These are phyloP conservation scores for Apis dorsata DNA, from an alignment of 1,140 invertebrate genomes.

Conservation along the genomic window DNA sequence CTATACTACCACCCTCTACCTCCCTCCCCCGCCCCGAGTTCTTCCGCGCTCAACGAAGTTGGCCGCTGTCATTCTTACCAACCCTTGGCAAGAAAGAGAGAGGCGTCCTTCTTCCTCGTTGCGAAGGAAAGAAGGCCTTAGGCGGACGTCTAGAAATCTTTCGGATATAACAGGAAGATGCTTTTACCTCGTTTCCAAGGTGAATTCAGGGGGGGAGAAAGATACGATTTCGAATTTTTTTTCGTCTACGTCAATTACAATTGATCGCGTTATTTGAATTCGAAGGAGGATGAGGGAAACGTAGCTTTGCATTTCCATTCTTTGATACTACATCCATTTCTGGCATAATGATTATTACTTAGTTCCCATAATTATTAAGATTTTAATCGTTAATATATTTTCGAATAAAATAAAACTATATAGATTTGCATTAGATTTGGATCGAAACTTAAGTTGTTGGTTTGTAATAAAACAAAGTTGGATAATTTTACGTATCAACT, in stretches of 20 bases:
- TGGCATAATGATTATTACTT: too few species aligned
- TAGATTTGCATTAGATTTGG: too few species aligned
- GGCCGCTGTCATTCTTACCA: constrained; percentile 17
- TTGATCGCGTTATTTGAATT: too few species aligned
- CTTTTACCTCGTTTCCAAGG: constrained; percentile 64
- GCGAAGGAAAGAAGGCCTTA: constrained; percentile 53
- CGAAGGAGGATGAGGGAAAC: too few species aligned
- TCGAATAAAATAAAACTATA: too few species aligned
- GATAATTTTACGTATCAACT: too few species aligned
- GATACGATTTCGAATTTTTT: background rate
- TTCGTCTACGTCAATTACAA: background rate
- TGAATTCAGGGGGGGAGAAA: constrained; percentile 1
- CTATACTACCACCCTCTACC: constrained; percentile 53
- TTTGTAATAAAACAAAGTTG: too few species aligned
- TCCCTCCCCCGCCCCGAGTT: constrained; percentile 10
- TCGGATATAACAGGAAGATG: constrained; percentile 72
- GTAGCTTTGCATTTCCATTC: too few species aligned
- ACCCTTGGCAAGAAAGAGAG: constrained; percentile 39
- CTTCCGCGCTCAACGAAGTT: constrained; percentile 25
- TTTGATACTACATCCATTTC: too few species aligned
- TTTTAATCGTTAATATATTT: too few species aligned
- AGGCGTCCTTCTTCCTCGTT: constrained; percentile 50
- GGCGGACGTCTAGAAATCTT: constrained; percentile 57
- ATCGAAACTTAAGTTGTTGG: too few species aligned
- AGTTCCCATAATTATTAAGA: too few species aligned